These are phyloP conservation scores for Melitaea cinxia DNA, from an alignment of 1,140 invertebrate genomes.

Conservation along the genomic window DNA sequence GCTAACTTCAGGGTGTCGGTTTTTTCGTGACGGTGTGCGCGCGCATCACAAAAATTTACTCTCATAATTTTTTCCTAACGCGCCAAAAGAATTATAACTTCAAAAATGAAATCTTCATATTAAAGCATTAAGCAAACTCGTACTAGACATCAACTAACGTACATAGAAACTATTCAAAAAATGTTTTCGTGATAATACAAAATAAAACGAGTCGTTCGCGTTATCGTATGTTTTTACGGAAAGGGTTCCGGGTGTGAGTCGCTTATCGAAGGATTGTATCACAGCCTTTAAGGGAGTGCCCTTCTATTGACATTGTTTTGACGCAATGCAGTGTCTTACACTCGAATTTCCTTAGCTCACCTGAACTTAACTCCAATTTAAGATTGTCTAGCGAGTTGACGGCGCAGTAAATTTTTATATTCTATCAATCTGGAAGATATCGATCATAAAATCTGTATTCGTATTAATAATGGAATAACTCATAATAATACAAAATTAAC, in stretches of 20 bases:
- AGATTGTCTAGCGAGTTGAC: conserved; percentile 18
- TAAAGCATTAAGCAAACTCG: too few species aligned
- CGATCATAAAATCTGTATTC: neutral
- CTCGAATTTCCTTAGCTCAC: conserved; percentile 25
- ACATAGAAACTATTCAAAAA: neutral
- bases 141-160: neutral
- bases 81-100: too few species aligned
- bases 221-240: neutral
- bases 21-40: too few species aligned
- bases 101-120: too few species aligned
- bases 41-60: too few species aligned
- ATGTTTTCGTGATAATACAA: neutral
- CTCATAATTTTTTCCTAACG: too few species aligned
- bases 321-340: conserved; percentile 49
- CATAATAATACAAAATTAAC: too few species aligned
- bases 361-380: conserved; percentile 14
- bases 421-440: neutral
- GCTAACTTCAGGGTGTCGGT: too few species aligned
- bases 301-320: conserved; percentile 47
- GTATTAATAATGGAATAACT: neutral
- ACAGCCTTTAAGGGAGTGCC: conserved; percentile 34
- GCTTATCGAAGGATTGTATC: conserved; percentile 33
- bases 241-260: conserved; percentile 12
- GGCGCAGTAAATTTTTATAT: conserved; percentile 15
- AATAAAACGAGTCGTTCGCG: neutral